phyloP scores from a whole-genome alignment of 2,888 invertebrate species.

The Lingula anatina region DNA sequence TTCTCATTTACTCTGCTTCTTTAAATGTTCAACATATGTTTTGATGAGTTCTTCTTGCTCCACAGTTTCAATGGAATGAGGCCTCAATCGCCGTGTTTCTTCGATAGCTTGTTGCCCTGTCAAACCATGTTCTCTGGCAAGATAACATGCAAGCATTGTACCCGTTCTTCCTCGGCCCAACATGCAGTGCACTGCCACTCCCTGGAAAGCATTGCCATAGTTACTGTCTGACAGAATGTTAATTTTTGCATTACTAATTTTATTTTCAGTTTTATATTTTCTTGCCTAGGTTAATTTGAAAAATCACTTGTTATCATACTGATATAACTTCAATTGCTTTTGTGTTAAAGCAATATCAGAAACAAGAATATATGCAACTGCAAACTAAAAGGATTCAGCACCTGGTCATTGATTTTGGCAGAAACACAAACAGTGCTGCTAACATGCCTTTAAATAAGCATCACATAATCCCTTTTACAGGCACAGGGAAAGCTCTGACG shows the following conservation, averaged over 20 bases:
- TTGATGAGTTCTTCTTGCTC: constrained; percentile 37
- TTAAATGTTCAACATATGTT: constrained; percentile 10
- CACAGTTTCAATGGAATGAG: constrained; percentile 47
- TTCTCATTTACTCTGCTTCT: too few species aligned
- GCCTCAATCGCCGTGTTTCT: constrained; percentile 33
- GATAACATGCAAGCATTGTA: constrained; percentile 68
- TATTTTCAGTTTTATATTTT: neutral
- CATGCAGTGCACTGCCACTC: constrained; percentile 67
- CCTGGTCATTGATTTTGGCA: too few species aligned
- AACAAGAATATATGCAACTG: too few species aligned
- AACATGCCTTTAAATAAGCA: too few species aligned
- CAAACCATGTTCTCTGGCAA: constrained; percentile 60
- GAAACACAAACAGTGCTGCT: too few species aligned
- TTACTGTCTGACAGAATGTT: neutral
- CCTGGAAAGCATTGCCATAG: constrained; percentile 51
- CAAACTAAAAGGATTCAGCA: too few species aligned
- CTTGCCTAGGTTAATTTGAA: too few species aligned
- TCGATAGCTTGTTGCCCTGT: constrained; percentile 24
- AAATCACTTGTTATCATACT: too few species aligned
- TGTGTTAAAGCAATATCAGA: too few species aligned
- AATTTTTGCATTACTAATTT: neutral
- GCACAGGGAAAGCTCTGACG: too few species aligned
- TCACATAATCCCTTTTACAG: too few species aligned
- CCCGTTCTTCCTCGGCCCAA: constrained; percentile 70
- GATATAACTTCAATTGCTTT: too few species aligned